These are phyloP conservation scores for Lithophane semibrunnea DNA, from an alignment of 2,888 invertebrate genomes.

Conservation along the genomic window DNA sequence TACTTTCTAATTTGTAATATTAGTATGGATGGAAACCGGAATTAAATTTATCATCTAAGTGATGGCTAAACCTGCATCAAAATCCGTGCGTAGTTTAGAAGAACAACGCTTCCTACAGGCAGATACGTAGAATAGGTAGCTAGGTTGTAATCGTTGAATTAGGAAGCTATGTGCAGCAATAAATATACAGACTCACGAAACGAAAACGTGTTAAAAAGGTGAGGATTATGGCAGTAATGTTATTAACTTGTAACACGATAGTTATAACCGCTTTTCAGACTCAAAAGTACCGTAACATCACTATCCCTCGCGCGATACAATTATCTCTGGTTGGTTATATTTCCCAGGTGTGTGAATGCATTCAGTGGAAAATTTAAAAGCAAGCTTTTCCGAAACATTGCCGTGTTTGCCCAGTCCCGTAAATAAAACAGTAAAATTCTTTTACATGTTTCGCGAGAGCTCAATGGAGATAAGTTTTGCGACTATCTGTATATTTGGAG, in stretches of 20 bases:
- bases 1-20: no score
- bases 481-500: constrained; percentile 22
- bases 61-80: no score
- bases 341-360: constrained; percentile 76
- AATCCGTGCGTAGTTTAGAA: no score
- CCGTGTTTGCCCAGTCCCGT: constrained; percentile 48
- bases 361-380: constrained; percentile 78
- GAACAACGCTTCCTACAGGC: no score
- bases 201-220: constrained; percentile 10
- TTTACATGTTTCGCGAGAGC: constrained; percentile 23
- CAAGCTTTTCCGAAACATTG: constrained; percentile 60
- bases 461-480: constrained; percentile 42
- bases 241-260: constrained; percentile 18
- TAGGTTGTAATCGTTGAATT: not conserved
- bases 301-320: constrained; percentile 67
- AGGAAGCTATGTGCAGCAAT: not conserved
- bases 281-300: constrained; percentile 45
- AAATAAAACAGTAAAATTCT: constrained; percentile 56
- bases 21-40: no score
- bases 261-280: constrained; percentile 27
- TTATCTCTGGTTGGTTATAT: constrained; percentile 72
- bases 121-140: no score
- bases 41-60: no score
- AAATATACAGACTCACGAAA: not conserved
- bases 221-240: constrained; percentile 1